These are phyloP conservation scores for Epinephelus malabaricus DNA, from an alignment of 2,797 vertebrate species.

Conservation along the genomic window DNA sequence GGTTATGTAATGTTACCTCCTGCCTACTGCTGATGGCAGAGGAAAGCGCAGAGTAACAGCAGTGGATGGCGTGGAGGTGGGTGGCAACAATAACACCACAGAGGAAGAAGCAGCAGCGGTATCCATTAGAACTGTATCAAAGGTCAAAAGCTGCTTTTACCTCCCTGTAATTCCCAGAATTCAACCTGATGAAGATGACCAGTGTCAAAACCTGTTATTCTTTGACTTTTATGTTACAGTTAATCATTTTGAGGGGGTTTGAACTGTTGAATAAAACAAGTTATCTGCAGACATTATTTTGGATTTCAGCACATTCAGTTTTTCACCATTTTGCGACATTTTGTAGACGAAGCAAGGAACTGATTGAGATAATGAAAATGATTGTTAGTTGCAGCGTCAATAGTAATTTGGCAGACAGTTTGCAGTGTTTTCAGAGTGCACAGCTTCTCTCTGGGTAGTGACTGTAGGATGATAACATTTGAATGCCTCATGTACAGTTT, in stretches of 20 bases:
- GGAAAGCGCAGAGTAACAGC: conserved; percentile 46
- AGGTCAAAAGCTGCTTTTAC: conserved; percentile 6
- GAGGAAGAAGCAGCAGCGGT: conserved; percentile 32
- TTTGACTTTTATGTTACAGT: not conserved
- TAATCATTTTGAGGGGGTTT: not conserved
- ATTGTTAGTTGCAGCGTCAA: not conserved
- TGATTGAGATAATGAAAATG: not conserved
- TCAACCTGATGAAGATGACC: not conserved
- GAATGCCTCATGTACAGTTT: not conserved
- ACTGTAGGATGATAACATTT: not conserved
- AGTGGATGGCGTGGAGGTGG: conserved; percentile 52
- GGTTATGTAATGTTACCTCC: conserved; percentile 74
- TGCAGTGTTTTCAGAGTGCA: not conserved
- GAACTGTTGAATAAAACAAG: not conserved
- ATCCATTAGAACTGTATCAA: not conserved
- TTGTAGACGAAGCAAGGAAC: not conserved
- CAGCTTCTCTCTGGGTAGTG: not conserved
- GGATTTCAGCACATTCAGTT: not conserved
- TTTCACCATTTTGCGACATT: not conserved
- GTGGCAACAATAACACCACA: conserved; percentile 46
- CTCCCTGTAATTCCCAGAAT: not conserved
- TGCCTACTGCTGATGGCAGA: conserved; percentile 64
- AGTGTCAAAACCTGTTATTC: not conserved
- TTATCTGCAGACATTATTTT: not conserved
- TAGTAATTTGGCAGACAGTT: not conserved